These are phyloP conservation scores for Capitulum mitella DNA, from an alignment of 2,888 invertebrate species.

Conservation along the genomic window DNA sequence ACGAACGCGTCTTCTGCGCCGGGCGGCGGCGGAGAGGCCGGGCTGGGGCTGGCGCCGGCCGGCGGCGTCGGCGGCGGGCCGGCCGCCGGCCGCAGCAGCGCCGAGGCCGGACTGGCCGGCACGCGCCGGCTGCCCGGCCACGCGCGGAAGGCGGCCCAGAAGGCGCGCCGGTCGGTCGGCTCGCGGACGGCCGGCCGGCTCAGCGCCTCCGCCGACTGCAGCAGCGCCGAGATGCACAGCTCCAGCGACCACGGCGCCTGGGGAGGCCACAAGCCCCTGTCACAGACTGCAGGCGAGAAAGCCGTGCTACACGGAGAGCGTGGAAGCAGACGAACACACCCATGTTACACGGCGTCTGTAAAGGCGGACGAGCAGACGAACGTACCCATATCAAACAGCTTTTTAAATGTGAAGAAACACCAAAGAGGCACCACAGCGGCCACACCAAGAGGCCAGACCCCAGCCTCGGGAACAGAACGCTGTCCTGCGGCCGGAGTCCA, in stretches of 20 bases:
- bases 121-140: neutral
- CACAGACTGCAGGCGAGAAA: too few species aligned
- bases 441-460: too few species aligned
- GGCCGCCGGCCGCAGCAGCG: neutral
- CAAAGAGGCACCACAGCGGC: too few species aligned
- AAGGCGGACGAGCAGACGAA: too few species aligned
- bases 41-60: neutral
- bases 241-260: neutral
- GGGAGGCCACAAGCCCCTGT: neutral
- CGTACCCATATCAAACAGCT: too few species aligned
- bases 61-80: neutral
- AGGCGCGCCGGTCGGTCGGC: neutral
- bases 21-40: neutral
- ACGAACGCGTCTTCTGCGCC: neutral
- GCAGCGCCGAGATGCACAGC: neutral
- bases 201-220: neutral
- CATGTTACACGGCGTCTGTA: too few species aligned
- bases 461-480: too few species aligned
- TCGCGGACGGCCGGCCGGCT: neutral
- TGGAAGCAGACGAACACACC: too few species aligned
- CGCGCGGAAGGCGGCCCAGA: slow-evolving; percentile 8
- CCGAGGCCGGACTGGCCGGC: neutral
- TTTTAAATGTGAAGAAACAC: too few species aligned
- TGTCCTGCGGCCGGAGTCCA: too few species aligned
- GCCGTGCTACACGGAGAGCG: too few species aligned